These are phyloP conservation scores for Bos indicus DNA, from an alignment of 2,113 vertebrate species.

Conservation along the genomic window DNA sequence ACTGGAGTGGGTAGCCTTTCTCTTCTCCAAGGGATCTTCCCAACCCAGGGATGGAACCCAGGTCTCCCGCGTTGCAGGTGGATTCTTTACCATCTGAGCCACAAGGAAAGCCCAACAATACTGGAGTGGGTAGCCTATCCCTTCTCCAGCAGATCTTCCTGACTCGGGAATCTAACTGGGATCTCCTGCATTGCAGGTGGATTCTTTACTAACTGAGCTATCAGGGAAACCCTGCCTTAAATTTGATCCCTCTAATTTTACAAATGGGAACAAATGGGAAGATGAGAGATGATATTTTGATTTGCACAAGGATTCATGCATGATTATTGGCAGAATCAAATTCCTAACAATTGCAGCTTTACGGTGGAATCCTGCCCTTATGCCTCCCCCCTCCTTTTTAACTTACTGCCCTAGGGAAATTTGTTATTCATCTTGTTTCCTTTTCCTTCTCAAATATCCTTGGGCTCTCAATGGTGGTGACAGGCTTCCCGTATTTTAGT, in stretches of 20 bases:
- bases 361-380: background rate
- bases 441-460: background rate
- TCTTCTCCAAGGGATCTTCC: background rate
- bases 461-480: background rate
- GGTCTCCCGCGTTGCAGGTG: fast-evolving
- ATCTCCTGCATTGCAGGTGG: background rate
- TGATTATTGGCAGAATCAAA: constrained; percentile 2
- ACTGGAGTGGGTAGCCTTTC: background rate
- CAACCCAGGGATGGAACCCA: background rate
- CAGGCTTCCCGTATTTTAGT: constrained; percentile 18
- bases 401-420: background rate
- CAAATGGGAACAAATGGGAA: background rate
- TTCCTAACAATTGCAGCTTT: background rate
- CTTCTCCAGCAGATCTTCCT: background rate
- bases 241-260: background rate
- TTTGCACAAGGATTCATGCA: background rate
- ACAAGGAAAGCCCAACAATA: background rate
- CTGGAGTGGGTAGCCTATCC: background rate
- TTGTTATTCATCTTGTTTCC: constrained; percentile 1
- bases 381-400: background rate
- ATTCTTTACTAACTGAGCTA: background rate
- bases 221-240: background rate
- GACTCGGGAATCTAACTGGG: background rate
- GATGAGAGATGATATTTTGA: background rate
- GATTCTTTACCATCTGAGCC: background rate